Evolutionary conservation across 2,113 vertebrate species (phyloP).

Genomic region (Otis tarda): DNA sequence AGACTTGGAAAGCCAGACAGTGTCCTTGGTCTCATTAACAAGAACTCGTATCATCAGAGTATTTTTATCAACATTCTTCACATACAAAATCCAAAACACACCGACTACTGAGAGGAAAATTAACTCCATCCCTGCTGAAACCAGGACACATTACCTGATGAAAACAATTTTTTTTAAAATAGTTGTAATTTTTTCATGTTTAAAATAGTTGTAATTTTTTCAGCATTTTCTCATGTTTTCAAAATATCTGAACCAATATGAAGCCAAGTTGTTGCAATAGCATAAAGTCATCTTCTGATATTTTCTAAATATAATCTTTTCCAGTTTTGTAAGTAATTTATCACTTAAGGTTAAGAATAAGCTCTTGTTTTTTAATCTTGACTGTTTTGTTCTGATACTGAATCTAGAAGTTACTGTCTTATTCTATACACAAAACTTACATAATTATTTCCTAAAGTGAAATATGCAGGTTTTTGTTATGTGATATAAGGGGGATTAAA

Average conservation of each 20-base stretch:
- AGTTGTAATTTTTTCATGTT: background rate
- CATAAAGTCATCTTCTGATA: background rate
- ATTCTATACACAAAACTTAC: background rate
- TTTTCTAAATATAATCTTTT: background rate
- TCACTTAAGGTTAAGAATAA: background rate
- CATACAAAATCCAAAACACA: too few relatives aligned
- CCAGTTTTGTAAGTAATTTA: background rate
- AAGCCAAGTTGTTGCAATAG: background rate
- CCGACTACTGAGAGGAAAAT: too few relatives aligned
- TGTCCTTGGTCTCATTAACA: too few relatives aligned
- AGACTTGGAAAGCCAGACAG: too few relatives aligned
- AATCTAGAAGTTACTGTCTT: background rate
- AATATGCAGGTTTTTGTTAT: too few relatives aligned
- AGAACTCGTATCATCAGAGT: too few relatives aligned
- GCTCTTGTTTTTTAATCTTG: background rate
- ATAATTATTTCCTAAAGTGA: background rate
- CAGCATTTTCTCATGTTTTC: background rate
- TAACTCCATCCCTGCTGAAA: too few relatives aligned
- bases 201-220: too few relatives aligned
- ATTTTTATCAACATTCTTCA: too few relatives aligned
- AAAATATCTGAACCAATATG: background rate
- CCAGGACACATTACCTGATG: too few relatives aligned
- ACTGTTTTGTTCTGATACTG: background rate
- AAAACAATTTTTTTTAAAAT: background rate
- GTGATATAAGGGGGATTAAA: too few relatives aligned